phyloP scores from a whole-genome alignment of 1,140 invertebrate species.

The Drosophila neocordata region DNA sequence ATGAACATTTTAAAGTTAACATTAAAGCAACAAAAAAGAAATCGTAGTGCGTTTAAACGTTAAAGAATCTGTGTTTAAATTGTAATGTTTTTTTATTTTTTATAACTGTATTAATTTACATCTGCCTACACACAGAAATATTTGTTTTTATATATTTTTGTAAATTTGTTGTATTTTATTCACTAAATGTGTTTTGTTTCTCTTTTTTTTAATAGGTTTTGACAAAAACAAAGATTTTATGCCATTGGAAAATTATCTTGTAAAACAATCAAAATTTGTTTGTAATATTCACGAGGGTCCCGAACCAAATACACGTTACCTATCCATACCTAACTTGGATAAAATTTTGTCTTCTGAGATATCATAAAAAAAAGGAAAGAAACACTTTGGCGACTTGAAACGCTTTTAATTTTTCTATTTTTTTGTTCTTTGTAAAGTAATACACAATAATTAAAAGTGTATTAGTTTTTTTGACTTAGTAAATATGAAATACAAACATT shows the following conservation, averaged over 20 bases:
- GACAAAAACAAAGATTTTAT: slow-evolving; percentile 37
- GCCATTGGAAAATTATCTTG: slow-evolving; percentile 30
- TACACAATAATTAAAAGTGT: neutral
- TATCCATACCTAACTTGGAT: slow-evolving; percentile 32
- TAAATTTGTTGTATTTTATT: too few relatives aligned
- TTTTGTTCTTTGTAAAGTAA: neutral
- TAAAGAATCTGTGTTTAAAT: too few relatives aligned
- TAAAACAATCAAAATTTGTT: neutral
- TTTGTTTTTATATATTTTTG: too few relatives aligned
- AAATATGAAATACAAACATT: neutral
- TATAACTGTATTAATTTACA: too few relatives aligned
- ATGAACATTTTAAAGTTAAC: too few relatives aligned
- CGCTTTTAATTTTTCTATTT: neutral
- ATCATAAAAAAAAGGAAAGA: neutral
- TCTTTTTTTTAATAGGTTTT: slow-evolving; percentile 36
- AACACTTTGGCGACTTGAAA: slow-evolving; percentile 20
- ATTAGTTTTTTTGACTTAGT: neutral
- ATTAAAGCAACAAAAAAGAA: too few relatives aligned
- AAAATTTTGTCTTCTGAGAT: slow-evolving; percentile 21
- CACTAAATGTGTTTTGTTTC: neutral
- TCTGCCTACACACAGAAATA: too few relatives aligned
- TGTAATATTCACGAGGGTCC: slow-evolving; percentile 41
- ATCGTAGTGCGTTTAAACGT: too few relatives aligned
- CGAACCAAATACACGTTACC: slow-evolving; percentile 31
- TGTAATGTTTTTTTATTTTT: too few relatives aligned